Percentiles rank a stretch among this genome's conserved stretches.
These are phyloP conservation scores for Nanorana parkeri DNA, from an alignment of 2,113 vertebrate genomes.

Conservation along the genomic window DNA sequence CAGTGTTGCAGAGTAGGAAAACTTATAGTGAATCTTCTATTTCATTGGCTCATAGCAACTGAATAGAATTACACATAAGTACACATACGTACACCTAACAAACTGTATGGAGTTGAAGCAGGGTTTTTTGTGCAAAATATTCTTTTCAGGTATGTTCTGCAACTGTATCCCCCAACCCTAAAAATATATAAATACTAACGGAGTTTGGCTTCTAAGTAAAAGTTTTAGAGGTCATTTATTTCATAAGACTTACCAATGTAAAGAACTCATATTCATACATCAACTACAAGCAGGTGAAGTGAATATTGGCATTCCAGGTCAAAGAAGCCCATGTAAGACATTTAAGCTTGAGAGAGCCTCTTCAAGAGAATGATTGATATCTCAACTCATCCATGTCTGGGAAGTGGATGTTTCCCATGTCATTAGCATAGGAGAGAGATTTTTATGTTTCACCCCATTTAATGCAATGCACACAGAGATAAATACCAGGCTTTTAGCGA, in stretches of 20 bases:
- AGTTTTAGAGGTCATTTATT: background rate
- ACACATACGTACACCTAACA: too few species aligned
- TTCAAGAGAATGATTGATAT: slow-evolving; percentile 51
- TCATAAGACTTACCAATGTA: background rate
- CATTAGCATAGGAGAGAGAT: slow-evolving; percentile 40
- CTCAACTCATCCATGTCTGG: slow-evolving; percentile 51
- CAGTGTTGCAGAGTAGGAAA: too few species aligned
- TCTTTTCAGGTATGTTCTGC: too few species aligned
- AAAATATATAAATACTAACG: too few species aligned
- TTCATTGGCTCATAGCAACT: too few species aligned
- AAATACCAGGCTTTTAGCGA: slow-evolving; percentile 27
- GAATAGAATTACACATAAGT: too few species aligned
- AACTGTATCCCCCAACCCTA: too few species aligned
- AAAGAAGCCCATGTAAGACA: slow-evolving; percentile 54
- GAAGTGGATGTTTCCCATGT: slow-evolving; percentile 43
- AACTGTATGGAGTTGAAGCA: too few species aligned
- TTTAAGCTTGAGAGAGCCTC: slow-evolving; percentile 42
- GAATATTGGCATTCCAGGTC: slow-evolving; percentile 40
- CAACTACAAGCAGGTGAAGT: slow-evolving; percentile 26
- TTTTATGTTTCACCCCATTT: slow-evolving; percentile 47
- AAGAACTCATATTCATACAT: slow-evolving; percentile 21
- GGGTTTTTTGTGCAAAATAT: too few species aligned
- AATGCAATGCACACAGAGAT: slow-evolving; percentile 18
- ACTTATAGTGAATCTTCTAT: too few species aligned
- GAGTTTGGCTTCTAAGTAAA: background rate